phyloP scores from a whole-genome alignment of 2,113 vertebrate species.

The Poicephalus gulielmi region DNA sequence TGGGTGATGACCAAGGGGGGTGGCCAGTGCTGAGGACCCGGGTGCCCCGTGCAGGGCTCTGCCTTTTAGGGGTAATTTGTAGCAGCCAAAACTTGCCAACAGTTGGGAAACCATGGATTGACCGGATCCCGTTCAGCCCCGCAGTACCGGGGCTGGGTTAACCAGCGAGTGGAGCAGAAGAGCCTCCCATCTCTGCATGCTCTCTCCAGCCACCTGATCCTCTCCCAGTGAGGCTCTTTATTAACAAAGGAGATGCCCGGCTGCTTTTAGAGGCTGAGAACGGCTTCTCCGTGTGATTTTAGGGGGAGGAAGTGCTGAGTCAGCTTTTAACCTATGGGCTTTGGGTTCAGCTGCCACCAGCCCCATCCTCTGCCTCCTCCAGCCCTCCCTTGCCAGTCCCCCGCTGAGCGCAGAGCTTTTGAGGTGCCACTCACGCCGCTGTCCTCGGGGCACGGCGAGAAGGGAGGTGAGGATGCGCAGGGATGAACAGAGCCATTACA shows the following conservation, averaged over 20 bases:
- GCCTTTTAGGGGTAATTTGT: not conserved
- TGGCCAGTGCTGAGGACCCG: not conserved
- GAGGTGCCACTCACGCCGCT: slow-evolving; percentile 13
- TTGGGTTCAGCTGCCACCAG: not conserved
- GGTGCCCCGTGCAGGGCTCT: accelerated
- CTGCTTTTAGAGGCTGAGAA: not conserved
- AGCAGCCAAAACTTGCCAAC: not conserved
- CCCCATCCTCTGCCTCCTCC: not conserved
- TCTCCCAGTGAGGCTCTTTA: not conserved
- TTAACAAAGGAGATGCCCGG: not conserved
- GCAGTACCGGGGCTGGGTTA: not conserved
- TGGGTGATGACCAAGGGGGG: not conserved
- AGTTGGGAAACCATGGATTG: not conserved
- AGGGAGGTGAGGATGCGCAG: not conserved
- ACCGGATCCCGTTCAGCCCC: not conserved
- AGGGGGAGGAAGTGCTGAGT: not conserved
- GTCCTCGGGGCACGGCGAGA: not conserved
- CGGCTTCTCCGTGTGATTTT: not conserved
- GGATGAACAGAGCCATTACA: not conserved
- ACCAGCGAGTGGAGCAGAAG: not conserved
- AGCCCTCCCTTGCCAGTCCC: not conserved
- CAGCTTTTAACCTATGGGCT: not conserved
- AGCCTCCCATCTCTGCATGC: not conserved
- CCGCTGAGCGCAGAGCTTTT: not conserved
- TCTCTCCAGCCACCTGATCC: not conserved